Evolutionary conservation across 2,797 vertebrate species (phyloP).

Genomic region (Darevskia nairensis): DNA sequence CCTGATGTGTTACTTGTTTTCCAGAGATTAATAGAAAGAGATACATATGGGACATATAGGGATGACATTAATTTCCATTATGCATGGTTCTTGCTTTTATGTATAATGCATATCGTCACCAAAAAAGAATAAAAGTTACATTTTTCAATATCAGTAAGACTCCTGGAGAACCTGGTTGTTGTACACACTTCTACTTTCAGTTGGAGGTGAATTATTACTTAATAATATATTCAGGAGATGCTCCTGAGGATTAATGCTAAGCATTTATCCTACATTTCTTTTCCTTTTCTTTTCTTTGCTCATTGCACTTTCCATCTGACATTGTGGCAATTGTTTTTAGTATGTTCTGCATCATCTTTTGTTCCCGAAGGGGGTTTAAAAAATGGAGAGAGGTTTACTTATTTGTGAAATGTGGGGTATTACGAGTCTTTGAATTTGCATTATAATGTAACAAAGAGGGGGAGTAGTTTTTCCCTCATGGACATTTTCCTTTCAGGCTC

Average conservation of each 20-base stretch:
- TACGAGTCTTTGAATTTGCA: neutral
- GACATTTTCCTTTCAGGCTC: neutral
- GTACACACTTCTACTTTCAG: constrained; percentile 31
- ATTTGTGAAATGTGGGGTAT: neutral
- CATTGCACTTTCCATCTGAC: neutral
- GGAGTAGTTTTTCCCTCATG: neutral
- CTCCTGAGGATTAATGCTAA: constrained; percentile 40
- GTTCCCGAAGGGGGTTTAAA: neutral
- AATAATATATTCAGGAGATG: constrained; percentile 6
- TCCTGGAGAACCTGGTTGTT: constrained; percentile 10
- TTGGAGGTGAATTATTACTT: constrained; percentile 23
- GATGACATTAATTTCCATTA: constrained; percentile 15
- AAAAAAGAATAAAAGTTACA: constrained; percentile 32
- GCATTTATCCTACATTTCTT: neutral
- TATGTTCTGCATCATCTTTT: constrained; percentile 27
- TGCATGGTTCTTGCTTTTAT: constrained; percentile 14
- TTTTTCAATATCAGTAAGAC: constrained; percentile 22
- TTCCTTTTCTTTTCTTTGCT: neutral
- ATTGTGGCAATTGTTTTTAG: constrained; percentile 20
- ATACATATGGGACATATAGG: constrained; percentile 14
- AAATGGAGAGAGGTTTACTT: neutral
- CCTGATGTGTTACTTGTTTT: constrained; percentile 9
- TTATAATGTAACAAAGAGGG: neutral
- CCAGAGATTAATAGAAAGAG: constrained; percentile 7
- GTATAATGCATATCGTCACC: neutral